Evolutionary conservation across 2,888 invertebrate genomes (phyloP).

Genomic region (Ormyrus nitidulus): DNA sequence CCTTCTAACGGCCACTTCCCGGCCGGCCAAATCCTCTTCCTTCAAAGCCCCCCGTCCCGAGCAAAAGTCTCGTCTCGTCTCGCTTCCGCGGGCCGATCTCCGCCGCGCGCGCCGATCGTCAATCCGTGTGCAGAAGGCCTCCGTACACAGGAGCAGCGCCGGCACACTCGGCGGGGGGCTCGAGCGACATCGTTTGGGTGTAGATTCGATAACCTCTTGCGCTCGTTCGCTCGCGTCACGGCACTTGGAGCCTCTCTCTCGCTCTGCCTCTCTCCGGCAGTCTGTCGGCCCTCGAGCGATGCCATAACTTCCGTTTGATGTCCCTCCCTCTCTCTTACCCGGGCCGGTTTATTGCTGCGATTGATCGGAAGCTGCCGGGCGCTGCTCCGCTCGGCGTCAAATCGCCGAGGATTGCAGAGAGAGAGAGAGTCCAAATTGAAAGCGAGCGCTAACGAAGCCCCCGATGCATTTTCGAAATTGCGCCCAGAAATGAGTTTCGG

Average conservation of each 20-base stretch:
- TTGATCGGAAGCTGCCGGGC: conserved; percentile 41
- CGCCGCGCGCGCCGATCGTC: neutral
- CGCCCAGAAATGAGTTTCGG: conserved; percentile 16
- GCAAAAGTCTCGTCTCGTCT: too few species aligned
- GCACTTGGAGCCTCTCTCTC: neutral
- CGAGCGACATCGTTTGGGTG: conserved; percentile 7
- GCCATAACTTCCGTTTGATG: conserved; percentile 45
- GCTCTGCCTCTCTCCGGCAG: neutral
- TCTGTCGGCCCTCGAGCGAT: neutral
- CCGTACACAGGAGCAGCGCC: neutral
- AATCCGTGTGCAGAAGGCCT: neutral
- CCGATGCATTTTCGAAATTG: conserved; percentile 10
- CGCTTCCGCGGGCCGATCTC: too few species aligned
- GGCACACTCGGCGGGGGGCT: too few species aligned
- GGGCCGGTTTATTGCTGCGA: conserved; percentile 49
- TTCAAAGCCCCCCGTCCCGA: too few species aligned
- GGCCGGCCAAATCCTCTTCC: too few species aligned
- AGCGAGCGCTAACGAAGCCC: too few species aligned
- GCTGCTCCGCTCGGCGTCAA: neutral
- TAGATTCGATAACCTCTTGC: conserved; percentile 27
- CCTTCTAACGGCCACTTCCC: too few species aligned
- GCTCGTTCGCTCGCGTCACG: neutral
- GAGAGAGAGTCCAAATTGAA: neutral
- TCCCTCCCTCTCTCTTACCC: conserved; percentile 17
- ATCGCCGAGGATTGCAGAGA: too few species aligned